phyloP scores from a whole-genome alignment of 2,797 vertebrate genomes.

The Acanthopagrus latus region DNA sequence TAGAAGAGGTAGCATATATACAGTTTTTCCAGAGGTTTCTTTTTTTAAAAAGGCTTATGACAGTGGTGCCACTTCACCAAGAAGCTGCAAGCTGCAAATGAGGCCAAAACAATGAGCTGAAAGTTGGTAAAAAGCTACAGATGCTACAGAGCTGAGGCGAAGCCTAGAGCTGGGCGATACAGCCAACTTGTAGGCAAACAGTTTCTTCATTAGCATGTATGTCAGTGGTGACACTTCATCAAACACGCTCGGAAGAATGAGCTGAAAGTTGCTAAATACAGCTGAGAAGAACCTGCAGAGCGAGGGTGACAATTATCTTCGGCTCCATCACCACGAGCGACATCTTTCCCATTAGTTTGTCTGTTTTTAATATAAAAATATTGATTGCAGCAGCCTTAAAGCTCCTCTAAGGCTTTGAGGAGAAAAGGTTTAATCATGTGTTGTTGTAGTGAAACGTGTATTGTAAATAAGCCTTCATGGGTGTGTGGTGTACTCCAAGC shows the following conservation, averaged over 20 bases:
- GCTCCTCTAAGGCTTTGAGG: conserved; percentile 16
- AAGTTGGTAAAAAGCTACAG: background rate
- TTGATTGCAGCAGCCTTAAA: conserved; percentile 31
- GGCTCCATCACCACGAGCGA: background rate
- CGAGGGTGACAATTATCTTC: background rate
- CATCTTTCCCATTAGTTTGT: conserved; percentile 26
- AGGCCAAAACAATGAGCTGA: conserved; percentile 11
- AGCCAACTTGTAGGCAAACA: no score
- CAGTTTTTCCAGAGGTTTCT: conserved; percentile 7
- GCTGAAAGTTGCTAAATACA: background rate
- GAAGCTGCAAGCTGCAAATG: conserved; percentile 10
- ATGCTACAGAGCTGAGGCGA: background rate
- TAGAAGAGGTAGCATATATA: background rate
- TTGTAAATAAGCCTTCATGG: conserved; percentile 10
- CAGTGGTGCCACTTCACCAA: conserved; percentile 4
- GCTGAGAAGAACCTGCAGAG: background rate
- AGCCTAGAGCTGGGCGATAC: background rate
- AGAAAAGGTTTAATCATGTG: conserved; percentile 14
- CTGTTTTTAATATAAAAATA: conserved; percentile 44
- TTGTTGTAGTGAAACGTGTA: conserved; percentile 3
- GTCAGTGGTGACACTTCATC: conserved; percentile 7
- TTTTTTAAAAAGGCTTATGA: conserved; percentile 5
- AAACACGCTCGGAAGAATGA: conserved; percentile 13
- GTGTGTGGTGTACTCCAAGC: background rate
- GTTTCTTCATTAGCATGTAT: background rate